Conservation (phyloP, 2,797 vertebrate species). For the Pseudomugil gertrudae region DNA sequence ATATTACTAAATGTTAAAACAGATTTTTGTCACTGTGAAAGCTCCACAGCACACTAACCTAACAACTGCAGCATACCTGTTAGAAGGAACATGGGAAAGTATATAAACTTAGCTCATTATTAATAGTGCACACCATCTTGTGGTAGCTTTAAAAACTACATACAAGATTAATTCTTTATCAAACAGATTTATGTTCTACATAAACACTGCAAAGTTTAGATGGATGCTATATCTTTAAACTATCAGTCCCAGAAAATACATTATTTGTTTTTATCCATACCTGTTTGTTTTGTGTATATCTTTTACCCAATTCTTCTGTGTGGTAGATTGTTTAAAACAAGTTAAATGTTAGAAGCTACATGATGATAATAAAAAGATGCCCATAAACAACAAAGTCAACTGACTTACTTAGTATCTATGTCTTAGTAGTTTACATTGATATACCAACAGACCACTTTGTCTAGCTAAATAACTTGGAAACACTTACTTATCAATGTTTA, state of each 20-base stretch:
- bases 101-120: conserved; percentile 11
- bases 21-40: not conserved
- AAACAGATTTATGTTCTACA: not conserved
- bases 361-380: no score
- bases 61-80: not conserved
- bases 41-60: not conserved
- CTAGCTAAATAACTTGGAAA: conserved; percentile 2
- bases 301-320: conserved; percentile 18
- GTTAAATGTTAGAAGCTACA: conserved; percentile 45
- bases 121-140: conserved; percentile 71
- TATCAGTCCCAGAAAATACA: no score
- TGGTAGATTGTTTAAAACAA: conserved; percentile 27
- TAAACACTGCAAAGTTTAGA: not conserved
- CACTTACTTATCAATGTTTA: not conserved
- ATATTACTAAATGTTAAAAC: not conserved
- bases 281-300: not conserved
- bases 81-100: not conserved
- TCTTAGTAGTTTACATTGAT: conserved; percentile 24
- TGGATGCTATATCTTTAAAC: not conserved
- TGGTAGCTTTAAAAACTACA: conserved; percentile 64
- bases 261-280: no score
- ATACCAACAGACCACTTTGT: conserved; percentile 12
- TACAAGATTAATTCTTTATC: not conserved
- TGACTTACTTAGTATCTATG: conserved; percentile 4
- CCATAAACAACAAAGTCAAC: conserved; percentile 33